phyloP scores from a whole-genome alignment of 2,888 invertebrate genomes.

The Heteromyza rotundicornis region DNA sequence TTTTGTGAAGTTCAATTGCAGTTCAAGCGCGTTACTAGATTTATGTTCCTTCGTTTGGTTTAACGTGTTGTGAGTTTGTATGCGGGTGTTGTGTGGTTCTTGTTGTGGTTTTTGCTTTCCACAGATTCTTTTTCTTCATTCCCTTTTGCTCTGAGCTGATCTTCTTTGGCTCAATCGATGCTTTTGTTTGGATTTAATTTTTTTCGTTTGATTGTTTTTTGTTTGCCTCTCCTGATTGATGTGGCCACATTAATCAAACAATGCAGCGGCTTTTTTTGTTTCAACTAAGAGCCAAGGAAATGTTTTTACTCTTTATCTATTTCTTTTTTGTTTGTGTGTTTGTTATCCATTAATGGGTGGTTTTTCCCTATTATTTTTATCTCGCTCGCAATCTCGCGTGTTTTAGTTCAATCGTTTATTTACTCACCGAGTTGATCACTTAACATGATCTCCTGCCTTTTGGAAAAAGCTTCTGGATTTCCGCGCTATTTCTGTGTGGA shows the following conservation, averaged over 20 bases:
- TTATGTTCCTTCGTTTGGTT: background rate
- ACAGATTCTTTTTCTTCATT: background rate
- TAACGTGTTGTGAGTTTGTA: background rate
- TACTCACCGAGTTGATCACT: background rate
- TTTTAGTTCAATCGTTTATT: background rate
- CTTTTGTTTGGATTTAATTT: background rate
- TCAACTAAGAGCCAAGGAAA: too few species aligned
- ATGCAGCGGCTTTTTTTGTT: slow-evolving; percentile 45
- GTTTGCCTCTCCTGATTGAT: slow-evolving; percentile 49
- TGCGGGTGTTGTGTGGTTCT: background rate
- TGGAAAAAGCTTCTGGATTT: background rate
- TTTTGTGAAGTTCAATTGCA: background rate
- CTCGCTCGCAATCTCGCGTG: background rate
- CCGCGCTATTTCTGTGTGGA: too few species aligned
- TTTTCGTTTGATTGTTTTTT: too few species aligned
- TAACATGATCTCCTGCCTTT: background rate
- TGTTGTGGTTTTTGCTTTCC: too few species aligned
- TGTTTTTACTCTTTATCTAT: too few species aligned
- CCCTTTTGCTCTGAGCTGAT: background rate
- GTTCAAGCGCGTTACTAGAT: background rate
- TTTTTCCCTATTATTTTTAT: background rate
- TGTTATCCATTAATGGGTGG: background rate
- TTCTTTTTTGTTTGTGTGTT: background rate
- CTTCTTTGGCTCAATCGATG: background rate
- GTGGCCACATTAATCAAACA: slow-evolving; percentile 52